Base-by-base conservation (phyloP, 2,888 invertebrate species). In the Heteromurus nitidus region DNA sequence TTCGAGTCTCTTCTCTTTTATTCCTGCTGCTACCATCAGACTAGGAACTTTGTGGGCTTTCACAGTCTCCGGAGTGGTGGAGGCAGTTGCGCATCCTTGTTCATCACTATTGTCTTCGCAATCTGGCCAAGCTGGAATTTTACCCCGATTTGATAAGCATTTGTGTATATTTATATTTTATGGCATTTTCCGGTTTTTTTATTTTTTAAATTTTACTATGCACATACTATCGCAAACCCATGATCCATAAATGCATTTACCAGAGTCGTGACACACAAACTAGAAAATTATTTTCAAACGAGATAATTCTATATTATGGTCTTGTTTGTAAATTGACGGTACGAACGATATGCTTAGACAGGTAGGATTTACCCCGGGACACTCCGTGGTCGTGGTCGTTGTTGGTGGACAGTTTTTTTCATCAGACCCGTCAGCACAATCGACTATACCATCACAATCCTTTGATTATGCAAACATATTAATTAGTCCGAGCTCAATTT, bases 331-430 rank as follows among this genome's bases (percentile, higher is more conserved):
- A n/a, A n/a, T n/a, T n/a, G n/a, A n/a, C n/a, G n/a, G n/a, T n/a
- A n/a, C n/a, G n/a, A n/a, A n/a, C n/a, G n/a, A n/a, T n/a, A n/a
- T n/a, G n/a, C n/a, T n/a, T n/a, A n/a, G n/a, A n/a, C n/a, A n/a
- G n/a, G n/a, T n/a, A n/a, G n/a, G n/a, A n/a, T n/a, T n/a, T 36
- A 64, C 64, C 31, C 64, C 64, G 20, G 64, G 64, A 36, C 64
- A 64, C n/a, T 5, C 9, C 7, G 67, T 67, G 18, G 65, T 62
- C 13, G 62, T 30, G 36, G 65, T 67, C 13, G 67, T 47, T n/a
- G 67, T 44, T 26, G 67, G 26, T 11, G 67, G 67, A 16, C 67
- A 67, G 47, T 67, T 18, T 28, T 22, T 36, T 50, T 73, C 73
- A 22, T 73, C 73, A 36, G 26, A 30, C 18, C 47, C 62, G 16